Evolutionary conservation across 2,113 vertebrate genomes (phyloP).

Genomic region (Irena cyanogastra): DNA sequence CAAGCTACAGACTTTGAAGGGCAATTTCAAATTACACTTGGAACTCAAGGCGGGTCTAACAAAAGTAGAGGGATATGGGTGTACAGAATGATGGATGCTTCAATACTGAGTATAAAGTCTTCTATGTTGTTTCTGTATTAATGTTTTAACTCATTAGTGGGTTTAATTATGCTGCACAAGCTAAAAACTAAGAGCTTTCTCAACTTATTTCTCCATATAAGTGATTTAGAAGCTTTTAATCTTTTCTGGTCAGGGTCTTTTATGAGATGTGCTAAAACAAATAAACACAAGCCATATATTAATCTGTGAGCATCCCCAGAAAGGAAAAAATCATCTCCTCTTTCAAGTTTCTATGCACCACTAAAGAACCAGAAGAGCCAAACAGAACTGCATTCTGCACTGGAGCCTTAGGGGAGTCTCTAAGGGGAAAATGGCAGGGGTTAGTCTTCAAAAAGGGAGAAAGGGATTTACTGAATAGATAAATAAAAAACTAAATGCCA

Average conservation of each 20-base stretch:
- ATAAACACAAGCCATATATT: neutral
- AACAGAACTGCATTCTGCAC: neutral
- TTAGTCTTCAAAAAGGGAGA: neutral
- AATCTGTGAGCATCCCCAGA: neutral
- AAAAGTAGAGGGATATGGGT: neutral
- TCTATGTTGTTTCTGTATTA: neutral
- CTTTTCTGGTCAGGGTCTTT: neutral
- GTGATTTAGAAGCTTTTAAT: neutral
- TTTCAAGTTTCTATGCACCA: neutral
- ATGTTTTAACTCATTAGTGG: neutral
- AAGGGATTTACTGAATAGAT: neutral
- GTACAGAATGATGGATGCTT: neutral
- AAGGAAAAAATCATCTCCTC: neutral
- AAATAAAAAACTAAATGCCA: neutral
- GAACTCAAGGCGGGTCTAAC: neutral
- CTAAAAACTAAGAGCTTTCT: neutral
- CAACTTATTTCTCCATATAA: neutral
- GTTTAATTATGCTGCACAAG: neutral
- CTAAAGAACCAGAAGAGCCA: neutral
- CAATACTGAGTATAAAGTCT: neutral
- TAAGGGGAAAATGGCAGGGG: neutral
- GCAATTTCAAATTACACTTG: neutral
- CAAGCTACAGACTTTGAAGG: neutral
- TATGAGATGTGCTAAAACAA: neutral
- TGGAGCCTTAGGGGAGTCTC: neutral